phyloP scores from a whole-genome alignment of 2,113 vertebrate species.

The Cynoglossus semilaevis region DNA sequence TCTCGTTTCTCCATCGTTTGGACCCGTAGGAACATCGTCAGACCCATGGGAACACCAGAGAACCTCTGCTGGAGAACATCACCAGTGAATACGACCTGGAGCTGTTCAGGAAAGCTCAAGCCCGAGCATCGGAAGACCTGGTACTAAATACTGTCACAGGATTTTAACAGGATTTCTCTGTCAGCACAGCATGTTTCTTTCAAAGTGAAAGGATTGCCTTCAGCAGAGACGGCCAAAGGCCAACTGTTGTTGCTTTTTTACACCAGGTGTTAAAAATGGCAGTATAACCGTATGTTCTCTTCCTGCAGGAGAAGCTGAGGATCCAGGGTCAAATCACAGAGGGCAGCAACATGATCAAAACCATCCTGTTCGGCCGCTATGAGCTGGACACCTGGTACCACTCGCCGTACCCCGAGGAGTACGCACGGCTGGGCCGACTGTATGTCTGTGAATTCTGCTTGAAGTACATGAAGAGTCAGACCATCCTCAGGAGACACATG shows the following conservation, averaged over 20 bases:
- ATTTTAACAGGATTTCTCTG: not conserved
- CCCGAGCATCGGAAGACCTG: conserved; percentile 95
- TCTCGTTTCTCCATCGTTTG: not conserved
- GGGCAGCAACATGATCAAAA: conserved; percentile 99
- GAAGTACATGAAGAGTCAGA: conserved; percentile 99
- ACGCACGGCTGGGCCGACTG: conserved; percentile 91
- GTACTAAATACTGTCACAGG: conserved; percentile 68
- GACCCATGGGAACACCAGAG: conserved; percentile 87
- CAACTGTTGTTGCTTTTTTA: too few relatives aligned
- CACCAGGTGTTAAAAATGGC: too few relatives aligned
- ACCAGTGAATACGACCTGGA: conserved; percentile 98
- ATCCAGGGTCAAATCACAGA: conserved; percentile 98
- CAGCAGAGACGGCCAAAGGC: too few relatives aligned
- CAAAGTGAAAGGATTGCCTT: too few relatives aligned
- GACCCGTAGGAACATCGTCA: conserved; percentile 89
- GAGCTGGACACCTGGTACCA: conserved; percentile 99
- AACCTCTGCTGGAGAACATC: conserved; percentile 95
- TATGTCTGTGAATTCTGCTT: conserved; percentile 99
- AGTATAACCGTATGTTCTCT: too few relatives aligned
- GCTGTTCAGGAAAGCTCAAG: conserved; percentile 96
- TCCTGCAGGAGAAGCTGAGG: conserved; percentile 87
- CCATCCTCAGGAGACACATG: conserved; percentile 95
- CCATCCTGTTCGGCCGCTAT: conserved; percentile 95
- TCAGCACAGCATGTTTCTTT: too few relatives aligned
- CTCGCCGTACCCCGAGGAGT: conserved; percentile 97